Base-by-base conservation (phyloP, 2,797 vertebrate genomes). In the Alcedo atthis region DNA sequence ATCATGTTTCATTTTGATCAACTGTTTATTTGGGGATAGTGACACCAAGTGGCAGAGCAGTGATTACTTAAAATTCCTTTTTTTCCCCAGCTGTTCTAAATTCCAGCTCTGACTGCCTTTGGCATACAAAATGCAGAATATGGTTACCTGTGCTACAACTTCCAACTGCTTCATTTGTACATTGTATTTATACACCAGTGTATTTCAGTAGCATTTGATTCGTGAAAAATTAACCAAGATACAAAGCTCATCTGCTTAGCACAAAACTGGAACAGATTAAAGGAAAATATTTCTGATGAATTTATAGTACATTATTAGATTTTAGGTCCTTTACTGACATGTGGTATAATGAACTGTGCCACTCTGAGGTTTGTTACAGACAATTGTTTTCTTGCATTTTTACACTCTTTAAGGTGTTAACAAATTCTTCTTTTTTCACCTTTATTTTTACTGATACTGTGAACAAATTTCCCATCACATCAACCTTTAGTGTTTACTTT, bases 11-110 rank as follows among this genome's bases (percentile, higher is more conserved):
- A 51, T 19, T 35, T 30, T 22, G 42, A 59, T n/a, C 12, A 10
- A 3, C 57, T n/a, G 58, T 84, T 86, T 67, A 32, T 75, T 86
- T 81, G 94, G 58, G 37, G 69, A 95, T 20, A 96, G 90, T 94
- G 97, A 76, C 97, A 96, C 94, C 97, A 80, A 55, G 96, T 24
- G 97, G 97, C 57, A 49, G 46, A 64, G 97, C 57, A 48, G 49
- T 64, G 11, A 24, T 3, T 4, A 68, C 13, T 73, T 46, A 57
- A 61, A 61, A 42, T 21, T 4, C 30, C 17, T 3, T 3, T 46
- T 43, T 22, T 6, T 1, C 1, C 0, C 17, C 16, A 45, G 35
- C 42, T 64, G 10, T 40, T 79, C 32, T 46, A 13, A 70, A 54
- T 46, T 74, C 12, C 18, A 79, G 28, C 28, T 78, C 55, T 58